Percentiles rank a stretch among this genome's conserved stretches.
phyloP scores from a whole-genome alignment of 2,888 invertebrate species.

The Trisateles emortualis region DNA sequence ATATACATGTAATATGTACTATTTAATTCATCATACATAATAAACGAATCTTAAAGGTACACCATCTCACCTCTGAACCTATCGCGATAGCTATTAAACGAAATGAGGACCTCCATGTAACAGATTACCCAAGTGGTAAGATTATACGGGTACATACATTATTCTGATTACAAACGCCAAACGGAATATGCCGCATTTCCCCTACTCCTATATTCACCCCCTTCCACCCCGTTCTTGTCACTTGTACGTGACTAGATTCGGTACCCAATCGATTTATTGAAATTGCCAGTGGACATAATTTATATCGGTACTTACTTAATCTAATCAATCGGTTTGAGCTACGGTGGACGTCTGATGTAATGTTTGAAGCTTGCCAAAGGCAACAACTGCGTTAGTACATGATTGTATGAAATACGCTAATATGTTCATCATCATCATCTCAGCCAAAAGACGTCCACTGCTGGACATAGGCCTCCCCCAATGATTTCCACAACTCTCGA shows the following conservation, averaged over 20 bases:
- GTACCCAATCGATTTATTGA: conserved; percentile 64
- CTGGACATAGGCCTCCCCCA: too few relatives aligned
- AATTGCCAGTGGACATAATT: conserved; percentile 59
- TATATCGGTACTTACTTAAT: conserved; percentile 49
- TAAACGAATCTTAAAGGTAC: not conserved
- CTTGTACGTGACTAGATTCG: conserved; percentile 65
- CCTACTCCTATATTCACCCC: conserved; percentile 28
- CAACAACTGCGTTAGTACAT: too few relatives aligned
- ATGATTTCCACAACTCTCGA: too few relatives aligned
- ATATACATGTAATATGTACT: too few relatives aligned
- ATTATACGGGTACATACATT: conserved; percentile 49
- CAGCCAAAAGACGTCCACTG: too few relatives aligned
- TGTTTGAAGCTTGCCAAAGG: conserved; percentile 24
- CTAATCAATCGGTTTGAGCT: conserved; percentile 49
- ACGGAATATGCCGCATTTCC: conserved; percentile 44
- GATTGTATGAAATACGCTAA: too few relatives aligned
- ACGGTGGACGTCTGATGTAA: conserved; percentile 9
- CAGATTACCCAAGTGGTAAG: conserved; percentile 30
- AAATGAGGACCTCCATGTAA: conserved; percentile 26
- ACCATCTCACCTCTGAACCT: not conserved
- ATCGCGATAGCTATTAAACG: conserved; percentile 2
- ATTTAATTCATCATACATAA: not conserved
- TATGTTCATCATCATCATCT: too few relatives aligned
- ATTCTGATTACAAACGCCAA: conserved; percentile 57
- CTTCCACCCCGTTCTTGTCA: conserved; percentile 40